These are phyloP conservation scores for Choloepus hoffmanni DNA, from an alignment of 2,113 vertebrate species.

Conservation along the genomic window DNA sequence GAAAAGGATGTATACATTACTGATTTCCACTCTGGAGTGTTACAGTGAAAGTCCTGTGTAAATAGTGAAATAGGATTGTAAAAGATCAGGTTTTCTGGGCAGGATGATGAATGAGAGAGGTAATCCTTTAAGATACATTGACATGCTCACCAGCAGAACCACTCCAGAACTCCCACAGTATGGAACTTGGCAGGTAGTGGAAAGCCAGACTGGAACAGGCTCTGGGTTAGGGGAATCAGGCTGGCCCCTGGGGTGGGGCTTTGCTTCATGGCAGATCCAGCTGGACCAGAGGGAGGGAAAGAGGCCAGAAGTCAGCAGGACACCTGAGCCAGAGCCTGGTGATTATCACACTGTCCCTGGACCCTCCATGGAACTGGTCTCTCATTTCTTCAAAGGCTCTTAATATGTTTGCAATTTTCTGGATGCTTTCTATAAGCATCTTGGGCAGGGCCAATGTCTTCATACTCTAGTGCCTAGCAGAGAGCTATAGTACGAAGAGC, in stretches of 20 bases:
- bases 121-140: neutral
- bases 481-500: neutral
- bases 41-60: conserved; percentile 48
- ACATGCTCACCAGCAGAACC: neutral
- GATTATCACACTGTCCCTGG: neutral
- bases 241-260: neutral
- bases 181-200: neutral
- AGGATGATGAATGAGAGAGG: conserved; percentile 55
- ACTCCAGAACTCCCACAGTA: neutral
- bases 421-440: neutral
- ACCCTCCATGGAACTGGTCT: neutral
- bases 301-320: neutral
- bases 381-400: neutral
- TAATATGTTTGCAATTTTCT: neutral
- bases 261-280: neutral
- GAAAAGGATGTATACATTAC: conserved; percentile 52
- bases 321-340: neutral
- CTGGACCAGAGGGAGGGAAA: neutral
- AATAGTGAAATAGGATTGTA: conserved; percentile 56
- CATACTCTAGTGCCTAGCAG: neutral
- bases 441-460: neutral
- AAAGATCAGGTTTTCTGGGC: conserved; percentile 35
- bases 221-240: neutral
- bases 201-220: neutral
- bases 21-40: conserved; percentile 56